These are phyloP conservation scores for Scatophagus argus DNA, from an alignment of 2,113 vertebrate species.

Conservation along the genomic window DNA sequence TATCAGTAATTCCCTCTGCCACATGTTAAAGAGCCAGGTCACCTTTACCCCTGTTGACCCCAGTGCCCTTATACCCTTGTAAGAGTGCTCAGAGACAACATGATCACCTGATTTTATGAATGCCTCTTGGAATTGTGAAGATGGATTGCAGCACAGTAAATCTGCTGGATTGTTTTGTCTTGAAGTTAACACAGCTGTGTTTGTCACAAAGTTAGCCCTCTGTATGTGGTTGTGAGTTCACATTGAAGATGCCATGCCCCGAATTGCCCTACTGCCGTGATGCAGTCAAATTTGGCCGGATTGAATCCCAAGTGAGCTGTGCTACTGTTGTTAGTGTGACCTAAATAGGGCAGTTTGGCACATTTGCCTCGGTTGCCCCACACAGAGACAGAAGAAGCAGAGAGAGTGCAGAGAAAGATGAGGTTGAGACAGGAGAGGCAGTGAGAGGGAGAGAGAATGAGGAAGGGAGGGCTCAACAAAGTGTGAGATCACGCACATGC, in stretches of 20 bases:
- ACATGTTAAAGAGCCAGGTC: conserved; percentile 77
- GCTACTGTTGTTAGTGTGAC: conserved; percentile 58
- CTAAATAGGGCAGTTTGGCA: conserved; percentile 74
- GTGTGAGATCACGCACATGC: conserved; percentile 50
- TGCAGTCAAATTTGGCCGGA: conserved; percentile 49
- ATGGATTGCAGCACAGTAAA: conserved; percentile 2
- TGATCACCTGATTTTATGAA: conserved; percentile 24
- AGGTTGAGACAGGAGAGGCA: conserved; percentile 42
- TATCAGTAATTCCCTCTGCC: conserved; percentile 61
- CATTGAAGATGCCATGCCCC: conserved; percentile 33
- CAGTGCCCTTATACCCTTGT: not conserved
- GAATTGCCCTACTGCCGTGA: conserved; percentile 38
- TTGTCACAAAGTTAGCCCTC: conserved; percentile 10
- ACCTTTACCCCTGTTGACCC: conserved; percentile 55
- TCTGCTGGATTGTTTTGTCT: conserved; percentile 1
- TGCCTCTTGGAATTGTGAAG: not conserved
- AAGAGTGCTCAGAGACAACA: conserved; percentile 3
- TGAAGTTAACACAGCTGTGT: conserved; percentile 1
- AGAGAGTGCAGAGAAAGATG: conserved; percentile 43
- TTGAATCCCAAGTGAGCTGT: conserved; percentile 55
- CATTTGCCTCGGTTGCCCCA: conserved; percentile 70
- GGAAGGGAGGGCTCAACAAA: conserved; percentile 29
- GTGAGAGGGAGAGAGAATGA: conserved; percentile 1
- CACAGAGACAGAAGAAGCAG: conserved; percentile 39
- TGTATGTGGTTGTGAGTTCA: conserved; percentile 36